Conservation (phyloP, 2,113 vertebrate species). For the Istiophorus platypterus region DNA sequence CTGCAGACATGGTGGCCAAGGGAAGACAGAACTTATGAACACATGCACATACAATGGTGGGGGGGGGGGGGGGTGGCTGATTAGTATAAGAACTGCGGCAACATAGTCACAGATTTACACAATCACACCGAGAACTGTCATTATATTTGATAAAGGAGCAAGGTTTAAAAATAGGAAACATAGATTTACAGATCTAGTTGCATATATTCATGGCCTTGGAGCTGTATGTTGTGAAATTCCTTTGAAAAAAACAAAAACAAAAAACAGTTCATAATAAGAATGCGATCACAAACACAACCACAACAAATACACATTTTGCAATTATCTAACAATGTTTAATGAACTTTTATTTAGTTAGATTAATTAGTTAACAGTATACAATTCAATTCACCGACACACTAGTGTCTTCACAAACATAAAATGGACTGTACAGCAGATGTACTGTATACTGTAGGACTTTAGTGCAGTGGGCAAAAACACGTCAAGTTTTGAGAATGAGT, state of each 20-base stretch:
- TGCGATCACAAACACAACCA: conserved; percentile 50
- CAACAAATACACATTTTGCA: conserved; percentile 58
- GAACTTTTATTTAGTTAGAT: conserved; percentile 84
- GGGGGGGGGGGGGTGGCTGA: neutral
- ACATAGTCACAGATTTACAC: conserved; percentile 18
- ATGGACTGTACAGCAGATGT: conserved; percentile 85
- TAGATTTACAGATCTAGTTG: neutral
- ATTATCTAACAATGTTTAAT: conserved; percentile 85
- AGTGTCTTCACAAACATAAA: conserved; percentile 87
- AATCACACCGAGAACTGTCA: neutral
- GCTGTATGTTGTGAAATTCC: neutral
- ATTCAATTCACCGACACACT: conserved; percentile 86
- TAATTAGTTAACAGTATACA: conserved; percentile 88
- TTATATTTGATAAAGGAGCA: neutral
- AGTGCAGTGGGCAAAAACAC: conserved; percentile 78
- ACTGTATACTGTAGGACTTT: conserved; percentile 76
- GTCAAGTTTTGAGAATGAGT: conserved; percentile 74
- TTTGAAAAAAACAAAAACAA: conserved; percentile 11
- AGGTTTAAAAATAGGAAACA: neutral
- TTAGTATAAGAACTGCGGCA: neutral
- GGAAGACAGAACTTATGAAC: neutral
- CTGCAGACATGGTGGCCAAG: conserved; percentile 44
- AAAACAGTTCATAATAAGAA: neutral
- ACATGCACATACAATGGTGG: conserved; percentile 5
- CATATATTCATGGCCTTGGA: neutral